phyloP scores from a whole-genome alignment of 2,888 invertebrate genomes.

The Rhingia campestris region DNA sequence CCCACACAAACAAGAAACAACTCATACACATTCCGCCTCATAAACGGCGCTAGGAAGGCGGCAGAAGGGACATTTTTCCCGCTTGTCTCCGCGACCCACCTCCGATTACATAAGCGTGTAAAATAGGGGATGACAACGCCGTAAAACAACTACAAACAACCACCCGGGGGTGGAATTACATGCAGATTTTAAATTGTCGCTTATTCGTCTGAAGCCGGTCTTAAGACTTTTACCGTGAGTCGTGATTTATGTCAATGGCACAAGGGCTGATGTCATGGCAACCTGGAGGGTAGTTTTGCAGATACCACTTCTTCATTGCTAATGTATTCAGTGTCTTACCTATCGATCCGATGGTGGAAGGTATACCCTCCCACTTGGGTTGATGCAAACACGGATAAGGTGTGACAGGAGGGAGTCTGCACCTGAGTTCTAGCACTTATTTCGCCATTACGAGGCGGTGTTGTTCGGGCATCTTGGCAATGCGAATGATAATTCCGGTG shows the following conservation, averaged over 20 bases:
- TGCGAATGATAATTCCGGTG: conserved; percentile 4
- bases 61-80: conserved; percentile 23
- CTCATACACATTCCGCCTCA: conserved; percentile 53
- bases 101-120: conserved; percentile 44
- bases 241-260: conserved; percentile 70
- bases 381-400: not conserved
- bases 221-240: conserved; percentile 66
- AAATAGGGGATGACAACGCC: conserved; percentile 52
- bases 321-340: conserved; percentile 1
- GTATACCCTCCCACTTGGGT: not conserved
- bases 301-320: conserved; percentile 2
- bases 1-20: conserved; percentile 2
- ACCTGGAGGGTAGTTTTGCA: conserved; percentile 9
- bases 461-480: conserved; percentile 3
- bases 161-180: conserved; percentile 54
- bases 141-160: conserved; percentile 49
- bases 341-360: not conserved
- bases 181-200: conserved; percentile 68
- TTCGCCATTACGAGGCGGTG: conserved; percentile 1
- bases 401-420: conserved; percentile 7
- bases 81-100: conserved; percentile 11
- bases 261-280: conserved; percentile 58
- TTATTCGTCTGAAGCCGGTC: conserved; percentile 58
- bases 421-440: conserved; percentile 9
- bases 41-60: conserved; percentile 56